A percentile compares a stretch with the other conserved stretches of the same genome.
Conservation (phyloP, 2,888 invertebrate species). For the Neocrepidodera transversa region DNA sequence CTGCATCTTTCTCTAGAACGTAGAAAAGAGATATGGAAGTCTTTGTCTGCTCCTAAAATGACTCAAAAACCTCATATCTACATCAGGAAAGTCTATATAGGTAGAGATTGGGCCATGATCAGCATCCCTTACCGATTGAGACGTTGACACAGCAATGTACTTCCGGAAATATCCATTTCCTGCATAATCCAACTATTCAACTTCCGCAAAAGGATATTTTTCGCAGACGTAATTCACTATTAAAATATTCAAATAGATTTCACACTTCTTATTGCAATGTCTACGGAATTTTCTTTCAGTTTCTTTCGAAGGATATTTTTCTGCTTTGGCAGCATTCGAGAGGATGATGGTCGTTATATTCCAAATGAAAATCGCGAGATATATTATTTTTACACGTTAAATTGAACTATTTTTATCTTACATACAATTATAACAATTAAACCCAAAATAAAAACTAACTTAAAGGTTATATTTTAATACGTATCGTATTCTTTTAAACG, state of each 20-base stretch:
- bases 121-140: conserved; percentile 53
- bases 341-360: conserved; percentile 1
- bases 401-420: neutral
- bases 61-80: conserved; percentile 49
- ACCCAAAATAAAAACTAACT: no score
- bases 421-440: neutral
- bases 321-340: conserved; percentile 20
- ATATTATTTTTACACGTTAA: neutral
- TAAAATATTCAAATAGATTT: conserved; percentile 50
- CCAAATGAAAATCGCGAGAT: conserved; percentile 8
- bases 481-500: neutral
- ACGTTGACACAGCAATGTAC: conserved; percentile 59
- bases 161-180: conserved; percentile 56
- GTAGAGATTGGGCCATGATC: conserved; percentile 54
- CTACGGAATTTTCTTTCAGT: conserved; percentile 31
- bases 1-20: conserved; percentile 29
- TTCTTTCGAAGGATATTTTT: conserved; percentile 16
- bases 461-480: neutral
- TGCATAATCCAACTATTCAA: conserved; percentile 55
- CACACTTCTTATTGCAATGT: conserved; percentile 44
- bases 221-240: conserved; percentile 48
- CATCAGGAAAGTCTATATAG: conserved; percentile 47
- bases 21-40: conserved; percentile 31
- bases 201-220: conserved; percentile 47
- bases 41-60: conserved; percentile 43